Conservation (phyloP, 1,140 invertebrate species). For the Heliothis subflexa region DNA sequence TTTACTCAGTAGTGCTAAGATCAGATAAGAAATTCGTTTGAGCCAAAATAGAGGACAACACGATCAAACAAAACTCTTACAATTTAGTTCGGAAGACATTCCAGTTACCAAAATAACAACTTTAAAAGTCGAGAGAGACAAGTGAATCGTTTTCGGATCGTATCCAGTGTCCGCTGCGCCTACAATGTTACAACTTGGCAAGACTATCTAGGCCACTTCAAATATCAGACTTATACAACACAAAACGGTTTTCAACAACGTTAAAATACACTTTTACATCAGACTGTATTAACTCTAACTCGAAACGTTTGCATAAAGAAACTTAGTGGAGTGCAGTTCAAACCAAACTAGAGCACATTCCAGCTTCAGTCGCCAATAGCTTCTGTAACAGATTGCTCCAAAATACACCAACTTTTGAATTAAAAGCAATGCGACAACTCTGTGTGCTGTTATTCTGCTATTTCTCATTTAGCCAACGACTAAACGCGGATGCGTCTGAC, state of each 20-base stretch:
- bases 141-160: constrained; percentile 22
- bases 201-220: constrained; percentile 4
- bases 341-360: constrained; percentile 18
- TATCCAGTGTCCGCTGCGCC: constrained; percentile 7
- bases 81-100: constrained; percentile 2
- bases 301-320: constrained; percentile 38
- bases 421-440: constrained; percentile 42
- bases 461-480: constrained; percentile 77
- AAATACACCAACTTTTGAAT: constrained; percentile 39
- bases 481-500: constrained; percentile 75
- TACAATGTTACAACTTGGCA: constrained; percentile 29
- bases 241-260: constrained; percentile 27
- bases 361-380: constrained; percentile 15
- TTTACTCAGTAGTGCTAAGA: not conserved
- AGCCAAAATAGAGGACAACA: not conserved
- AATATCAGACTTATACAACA: constrained; percentile 3
- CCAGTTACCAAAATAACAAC: not conserved
- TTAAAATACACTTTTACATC: constrained; percentile 35
- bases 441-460: constrained; percentile 48
- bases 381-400: constrained; percentile 23
- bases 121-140: constrained; percentile 1
- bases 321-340: constrained; percentile 21
- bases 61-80: not conserved
- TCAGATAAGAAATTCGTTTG: too few relatives aligned
- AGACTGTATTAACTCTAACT: constrained; percentile 34